Conservation (phyloP, 2,888 invertebrate species). For the Dasysyrphus tricinctus region DNA sequence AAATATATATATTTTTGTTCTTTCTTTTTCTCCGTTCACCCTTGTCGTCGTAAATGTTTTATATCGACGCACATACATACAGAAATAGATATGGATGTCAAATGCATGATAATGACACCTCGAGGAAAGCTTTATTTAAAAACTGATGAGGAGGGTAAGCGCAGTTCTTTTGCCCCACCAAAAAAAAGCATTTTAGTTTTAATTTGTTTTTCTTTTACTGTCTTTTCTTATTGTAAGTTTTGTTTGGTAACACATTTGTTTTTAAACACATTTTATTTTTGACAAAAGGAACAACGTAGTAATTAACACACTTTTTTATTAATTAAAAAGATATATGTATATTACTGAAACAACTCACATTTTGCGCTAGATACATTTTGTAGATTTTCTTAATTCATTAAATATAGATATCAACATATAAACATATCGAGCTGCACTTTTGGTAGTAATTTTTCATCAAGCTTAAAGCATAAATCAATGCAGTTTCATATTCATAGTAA, state of each 20-base stretch:
- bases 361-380: constrained; percentile 3
- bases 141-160: constrained; percentile 93
- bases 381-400: background rate
- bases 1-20: constrained; percentile 39
- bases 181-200: constrained; percentile 59
- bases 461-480: background rate
- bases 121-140: constrained; percentile 93
- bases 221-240: constrained; percentile 20
- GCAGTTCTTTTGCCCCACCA: constrained; percentile 60
- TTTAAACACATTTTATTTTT: background rate
- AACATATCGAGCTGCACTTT: background rate
- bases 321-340: background rate
- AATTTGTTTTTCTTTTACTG: constrained; percentile 24
- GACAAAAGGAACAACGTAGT: background rate
- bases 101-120: constrained; percentile 90
- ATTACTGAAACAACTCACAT: background rate
- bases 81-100: constrained; percentile 85
- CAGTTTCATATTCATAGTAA: background rate
- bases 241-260: background rate
- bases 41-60: constrained; percentile 65
- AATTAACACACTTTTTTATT: background rate
- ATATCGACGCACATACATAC: constrained; percentile 85
- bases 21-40: constrained; percentile 51
- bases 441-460: background rate
- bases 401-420: too few species aligned